Percentiles rank a stretch among this genome's conserved stretches.
phyloP scores from a whole-genome alignment of 92 coral and sea anemone species.

The Palythoa grandis region DNA sequence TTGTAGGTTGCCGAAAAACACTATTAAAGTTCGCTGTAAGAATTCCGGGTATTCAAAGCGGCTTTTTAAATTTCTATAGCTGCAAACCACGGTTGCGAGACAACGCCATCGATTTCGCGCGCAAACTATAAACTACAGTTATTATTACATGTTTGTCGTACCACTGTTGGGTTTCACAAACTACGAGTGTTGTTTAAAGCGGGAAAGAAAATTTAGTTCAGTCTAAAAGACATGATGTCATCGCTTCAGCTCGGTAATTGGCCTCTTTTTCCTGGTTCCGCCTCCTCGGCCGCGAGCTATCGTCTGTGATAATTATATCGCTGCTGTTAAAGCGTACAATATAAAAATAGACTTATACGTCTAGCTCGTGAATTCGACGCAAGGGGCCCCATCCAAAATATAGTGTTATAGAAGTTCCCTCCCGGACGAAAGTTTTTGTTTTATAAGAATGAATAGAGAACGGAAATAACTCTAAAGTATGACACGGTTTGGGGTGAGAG shows the following conservation, averaged over 20 bases:
- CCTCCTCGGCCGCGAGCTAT: conserved; percentile 22
- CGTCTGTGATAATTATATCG: conserved; percentile 39
- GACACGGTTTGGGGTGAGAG: background rate
- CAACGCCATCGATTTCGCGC: background rate
- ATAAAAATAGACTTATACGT: background rate
- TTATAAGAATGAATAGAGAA: background rate
- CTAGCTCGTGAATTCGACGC: conserved; percentile 16
- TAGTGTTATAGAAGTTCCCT: conserved; percentile 7
- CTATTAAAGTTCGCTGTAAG: conserved; percentile 55
- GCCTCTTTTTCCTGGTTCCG: conserved; percentile 9
- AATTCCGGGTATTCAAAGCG: conserved; percentile 85
- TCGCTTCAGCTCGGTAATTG: background rate
- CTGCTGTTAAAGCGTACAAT: conserved; percentile 11
- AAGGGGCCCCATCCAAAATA: conserved; percentile 15
- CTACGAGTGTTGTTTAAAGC: background rate
- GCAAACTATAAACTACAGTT: background rate
- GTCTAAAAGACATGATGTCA: conserved; percentile 4
- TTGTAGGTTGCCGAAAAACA: conserved; percentile 72
- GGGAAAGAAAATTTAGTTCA: background rate
- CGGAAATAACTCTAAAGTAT: conserved; percentile 5
- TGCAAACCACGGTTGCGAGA: conserved; percentile 1
- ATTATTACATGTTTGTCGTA: background rate
- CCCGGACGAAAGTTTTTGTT: background rate
- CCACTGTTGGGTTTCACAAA: conserved; percentile 4
- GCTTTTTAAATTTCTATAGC: conserved; percentile 52